Percentiles rank a stretch among this genome's conserved stretches.
These are phyloP conservation scores for Erpetoichthys calabaricus DNA, from an alignment of 2,797 vertebrate species.

Conservation along the genomic window DNA sequence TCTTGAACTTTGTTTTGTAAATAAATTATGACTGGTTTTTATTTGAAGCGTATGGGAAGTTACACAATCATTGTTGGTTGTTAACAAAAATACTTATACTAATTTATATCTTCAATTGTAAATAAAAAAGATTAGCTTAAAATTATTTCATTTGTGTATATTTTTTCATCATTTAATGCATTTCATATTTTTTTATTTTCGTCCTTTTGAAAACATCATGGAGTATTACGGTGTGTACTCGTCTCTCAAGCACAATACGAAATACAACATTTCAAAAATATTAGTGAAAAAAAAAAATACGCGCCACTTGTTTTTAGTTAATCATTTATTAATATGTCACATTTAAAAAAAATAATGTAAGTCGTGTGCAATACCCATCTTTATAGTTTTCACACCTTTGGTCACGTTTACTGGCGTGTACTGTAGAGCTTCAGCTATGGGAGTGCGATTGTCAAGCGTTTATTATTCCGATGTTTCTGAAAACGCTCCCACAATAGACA, in stretches of 20 bases:
- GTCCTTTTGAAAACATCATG: too few relatives aligned
- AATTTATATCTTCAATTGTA: slow-evolving; percentile 99
- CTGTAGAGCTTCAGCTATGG: too few relatives aligned
- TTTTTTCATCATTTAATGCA: too few relatives aligned
- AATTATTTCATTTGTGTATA: not conserved
- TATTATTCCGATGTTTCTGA: not conserved
- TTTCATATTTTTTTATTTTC: too few relatives aligned
- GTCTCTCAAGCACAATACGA: too few relatives aligned
- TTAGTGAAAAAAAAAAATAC: too few relatives aligned
- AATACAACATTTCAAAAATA: too few relatives aligned
- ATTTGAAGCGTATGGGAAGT: slow-evolving; percentile 79
- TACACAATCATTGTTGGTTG: slow-evolving; percentile 77
- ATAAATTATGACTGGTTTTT: slow-evolving; percentile 93
- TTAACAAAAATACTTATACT: slow-evolving; percentile 90
- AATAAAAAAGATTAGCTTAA: slow-evolving; percentile 73
- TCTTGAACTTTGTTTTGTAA: slow-evolving; percentile 87
- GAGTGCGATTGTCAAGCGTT: not conserved
- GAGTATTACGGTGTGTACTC: too few relatives aligned
- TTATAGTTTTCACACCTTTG: too few relatives aligned
- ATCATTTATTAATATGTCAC: slow-evolving; percentile 19
- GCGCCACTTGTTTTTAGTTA: slow-evolving; percentile 45
- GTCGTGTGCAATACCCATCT: slow-evolving; percentile 4
- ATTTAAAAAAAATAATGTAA: slow-evolving; percentile 45
- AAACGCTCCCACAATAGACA: not conserved
- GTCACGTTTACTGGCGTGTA: too few relatives aligned